Percentiles rank a stretch among this genome's conserved stretches.
Evolutionary conservation across 2,113 vertebrate species (phyloP).

Genomic region (Lophochroa leadbeateri): DNA sequence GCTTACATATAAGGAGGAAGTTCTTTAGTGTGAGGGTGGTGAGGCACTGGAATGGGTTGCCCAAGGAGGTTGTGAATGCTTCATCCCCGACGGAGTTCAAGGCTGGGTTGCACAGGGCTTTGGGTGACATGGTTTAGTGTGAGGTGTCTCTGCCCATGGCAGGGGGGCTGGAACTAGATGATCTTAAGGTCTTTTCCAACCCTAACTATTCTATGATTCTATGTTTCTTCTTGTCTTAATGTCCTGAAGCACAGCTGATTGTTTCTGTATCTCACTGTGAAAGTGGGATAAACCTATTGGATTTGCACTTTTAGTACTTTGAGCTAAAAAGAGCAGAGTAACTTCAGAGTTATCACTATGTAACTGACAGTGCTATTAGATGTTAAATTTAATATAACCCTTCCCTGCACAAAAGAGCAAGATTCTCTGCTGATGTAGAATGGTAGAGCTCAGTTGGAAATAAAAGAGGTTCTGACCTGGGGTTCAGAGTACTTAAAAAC

Average conservation of each 20-base stretch:
- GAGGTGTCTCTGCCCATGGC: no score
- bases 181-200: no score
- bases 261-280: neutral
- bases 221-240: neutral
- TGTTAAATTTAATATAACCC: neutral
- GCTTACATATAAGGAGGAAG: no score
- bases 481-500: neutral
- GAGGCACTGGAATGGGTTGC: no score
- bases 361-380: neutral
- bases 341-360: neutral
- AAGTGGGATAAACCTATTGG: neutral
- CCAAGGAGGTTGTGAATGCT: no score
- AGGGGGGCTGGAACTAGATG: no score
- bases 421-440: neutral
- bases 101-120: no score
- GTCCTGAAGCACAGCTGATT: neutral
- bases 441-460: neutral
- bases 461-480: neutral
- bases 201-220: no score
- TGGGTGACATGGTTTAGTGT: no score
- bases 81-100: no score
- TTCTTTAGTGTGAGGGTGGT: no score
- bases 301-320: neutral
- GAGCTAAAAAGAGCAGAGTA: neutral
- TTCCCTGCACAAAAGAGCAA: neutral